These are phyloP conservation scores for Theodoxus fluviatilis DNA, from an alignment of 2,888 invertebrate species.

Conservation along the genomic window DNA sequence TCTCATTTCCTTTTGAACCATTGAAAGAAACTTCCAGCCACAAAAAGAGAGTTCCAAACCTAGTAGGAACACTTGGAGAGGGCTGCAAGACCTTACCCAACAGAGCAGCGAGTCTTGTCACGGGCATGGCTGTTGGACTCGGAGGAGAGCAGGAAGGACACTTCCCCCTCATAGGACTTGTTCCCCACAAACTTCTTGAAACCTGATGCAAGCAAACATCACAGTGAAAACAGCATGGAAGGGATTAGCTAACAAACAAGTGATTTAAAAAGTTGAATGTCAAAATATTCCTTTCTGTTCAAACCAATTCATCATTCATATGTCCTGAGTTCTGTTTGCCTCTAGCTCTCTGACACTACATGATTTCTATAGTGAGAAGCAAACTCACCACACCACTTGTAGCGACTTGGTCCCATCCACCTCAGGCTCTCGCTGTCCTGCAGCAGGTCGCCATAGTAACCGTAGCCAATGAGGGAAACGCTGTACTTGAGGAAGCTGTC, in stretches of 20 bases:
- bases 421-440: conserved; percentile 80
- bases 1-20: too few species aligned
- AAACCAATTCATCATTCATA: background rate
- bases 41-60: background rate
- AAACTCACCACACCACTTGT: conserved; percentile 76
- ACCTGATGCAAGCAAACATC: conserved; percentile 45
- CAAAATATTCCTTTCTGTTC: background rate
- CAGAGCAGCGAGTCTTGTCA: conserved; percentile 56
- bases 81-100: conserved; percentile 50
- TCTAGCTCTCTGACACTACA: background rate
- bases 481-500: conserved; percentile 74
- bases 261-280: background rate
- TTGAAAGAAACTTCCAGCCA: too few species aligned
- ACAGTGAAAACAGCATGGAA: background rate
- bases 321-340: background rate
- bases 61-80: background rate
- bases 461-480: conserved; percentile 82
- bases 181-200: conserved; percentile 61
- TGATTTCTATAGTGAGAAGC: background rate
- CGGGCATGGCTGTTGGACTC: conserved; percentile 53
- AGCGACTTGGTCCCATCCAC: conserved; percentile 86
- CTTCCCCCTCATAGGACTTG: conserved; percentile 63
- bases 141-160: conserved; percentile 56
- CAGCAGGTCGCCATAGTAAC: conserved; percentile 84
- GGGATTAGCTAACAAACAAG: background rate